Conservation (phyloP, 2,888 invertebrate species). For the Timema cristinae region DNA sequence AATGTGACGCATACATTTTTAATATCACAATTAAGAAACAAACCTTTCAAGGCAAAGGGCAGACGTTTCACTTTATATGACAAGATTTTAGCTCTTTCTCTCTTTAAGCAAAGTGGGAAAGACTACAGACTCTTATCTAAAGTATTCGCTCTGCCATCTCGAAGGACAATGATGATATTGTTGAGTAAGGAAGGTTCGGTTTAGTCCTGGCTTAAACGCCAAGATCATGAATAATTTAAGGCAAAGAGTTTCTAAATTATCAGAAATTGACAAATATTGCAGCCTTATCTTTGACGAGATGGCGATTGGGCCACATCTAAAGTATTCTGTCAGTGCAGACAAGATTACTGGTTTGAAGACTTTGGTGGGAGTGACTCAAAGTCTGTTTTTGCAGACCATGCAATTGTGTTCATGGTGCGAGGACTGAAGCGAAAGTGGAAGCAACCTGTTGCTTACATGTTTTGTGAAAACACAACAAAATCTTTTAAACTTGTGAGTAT, state of each 20-base stretch:
- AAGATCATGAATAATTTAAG: conserved; percentile 14
- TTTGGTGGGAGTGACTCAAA: conserved; percentile 21
- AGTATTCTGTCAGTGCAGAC: conserved; percentile 16
- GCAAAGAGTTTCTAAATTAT: conserved; percentile 11
- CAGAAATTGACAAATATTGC: conserved; percentile 17
- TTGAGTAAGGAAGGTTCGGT: conserved; percentile 19
- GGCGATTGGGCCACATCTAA: conserved; percentile 14
- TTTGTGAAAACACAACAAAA: conserved; percentile 22
- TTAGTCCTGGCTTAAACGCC: conserved; percentile 21
- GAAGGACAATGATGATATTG: conserved; percentile 17
- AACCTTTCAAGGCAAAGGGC: not conserved
- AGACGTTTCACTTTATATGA: conserved; percentile 19
- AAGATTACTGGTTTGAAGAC: conserved; percentile 24
- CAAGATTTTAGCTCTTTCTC: conserved; percentile 21
- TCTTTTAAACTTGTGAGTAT: conserved; percentile 16
- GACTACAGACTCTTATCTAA: conserved; percentile 18
- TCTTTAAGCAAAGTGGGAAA: conserved; percentile 23
- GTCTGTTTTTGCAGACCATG: conserved; percentile 25
- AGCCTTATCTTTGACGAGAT: conserved; percentile 22
- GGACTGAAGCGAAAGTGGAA: conserved; percentile 23
- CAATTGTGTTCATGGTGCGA: conserved; percentile 26
- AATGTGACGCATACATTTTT: not conserved
- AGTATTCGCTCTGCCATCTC: conserved; percentile 20
- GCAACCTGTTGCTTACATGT: conserved; percentile 24
- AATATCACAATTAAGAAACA: not conserved